Conservation (phyloP, 2,888 invertebrate genomes). For the Mycalesis mineus region DNA sequence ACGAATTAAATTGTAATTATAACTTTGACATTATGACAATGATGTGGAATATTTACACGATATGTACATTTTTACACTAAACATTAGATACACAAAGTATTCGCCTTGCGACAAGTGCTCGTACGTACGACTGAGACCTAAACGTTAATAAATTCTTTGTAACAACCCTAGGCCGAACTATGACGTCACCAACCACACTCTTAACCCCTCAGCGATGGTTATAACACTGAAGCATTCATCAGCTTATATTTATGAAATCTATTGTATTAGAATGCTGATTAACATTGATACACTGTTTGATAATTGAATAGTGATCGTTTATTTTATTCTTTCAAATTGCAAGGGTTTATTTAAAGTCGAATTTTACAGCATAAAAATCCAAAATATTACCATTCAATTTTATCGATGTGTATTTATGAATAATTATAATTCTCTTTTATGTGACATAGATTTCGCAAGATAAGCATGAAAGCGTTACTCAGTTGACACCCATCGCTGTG, state of each 20-base stretch:
- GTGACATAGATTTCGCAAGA: not conserved
- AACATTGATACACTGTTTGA: too few relatives aligned
- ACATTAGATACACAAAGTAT: constrained; percentile 56
- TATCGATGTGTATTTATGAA: too few relatives aligned
- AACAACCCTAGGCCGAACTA: constrained; percentile 62
- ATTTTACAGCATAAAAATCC: too few relatives aligned
- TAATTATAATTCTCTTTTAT: not conserved
- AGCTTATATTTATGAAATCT: too few relatives aligned
- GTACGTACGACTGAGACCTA: constrained; percentile 37
- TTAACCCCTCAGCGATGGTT: too few relatives aligned
- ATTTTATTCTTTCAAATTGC: too few relatives aligned
- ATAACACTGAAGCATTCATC: too few relatives aligned
- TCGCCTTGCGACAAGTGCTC: constrained; percentile 56
- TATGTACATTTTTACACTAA: constrained; percentile 72
- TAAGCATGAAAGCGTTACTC: not conserved
- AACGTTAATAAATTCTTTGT: constrained; percentile 72
- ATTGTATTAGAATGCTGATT: too few relatives aligned
- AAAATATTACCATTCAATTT: too few relatives aligned
- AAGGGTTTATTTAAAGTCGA: too few relatives aligned
- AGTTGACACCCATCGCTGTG: not conserved
- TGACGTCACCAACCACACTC: constrained; percentile 29
- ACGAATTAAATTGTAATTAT: constrained; percentile 49
- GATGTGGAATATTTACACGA: constrained; percentile 69
- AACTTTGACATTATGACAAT: constrained; percentile 64
- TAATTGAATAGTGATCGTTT: too few relatives aligned